A percentile compares a stretch with the other conserved stretches of the same genome.
Conservation (phyloP, 2,888 invertebrate species). For the Marasmarcha lunaedactyla region DNA sequence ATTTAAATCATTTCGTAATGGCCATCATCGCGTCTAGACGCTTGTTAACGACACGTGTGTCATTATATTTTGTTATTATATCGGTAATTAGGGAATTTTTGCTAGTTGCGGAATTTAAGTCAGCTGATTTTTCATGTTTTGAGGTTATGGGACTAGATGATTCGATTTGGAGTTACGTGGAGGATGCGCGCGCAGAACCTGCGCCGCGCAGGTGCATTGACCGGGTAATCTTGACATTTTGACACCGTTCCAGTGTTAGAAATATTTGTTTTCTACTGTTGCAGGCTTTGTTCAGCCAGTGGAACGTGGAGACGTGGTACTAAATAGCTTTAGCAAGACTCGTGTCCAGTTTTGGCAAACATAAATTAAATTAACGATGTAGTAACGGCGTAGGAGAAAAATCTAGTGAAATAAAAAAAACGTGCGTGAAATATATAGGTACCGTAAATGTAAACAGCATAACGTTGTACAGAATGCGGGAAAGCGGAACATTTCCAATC, state of each 20-base stretch:
- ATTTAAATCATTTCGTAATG: conserved; percentile 60
- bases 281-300: too few species aligned
- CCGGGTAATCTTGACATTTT: conserved; percentile 33
- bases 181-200: conserved; percentile 51
- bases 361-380: too few species aligned
- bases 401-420: too few species aligned
- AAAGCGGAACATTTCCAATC: too few species aligned
- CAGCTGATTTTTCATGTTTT: conserved; percentile 56
- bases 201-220: conserved; percentile 24
- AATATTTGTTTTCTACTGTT: conserved; percentile 18
- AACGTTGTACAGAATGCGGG: too few species aligned
- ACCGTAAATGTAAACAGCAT: too few species aligned
- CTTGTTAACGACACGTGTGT: conserved; percentile 14
- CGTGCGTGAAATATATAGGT: too few species aligned
- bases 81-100: conserved; percentile 22
- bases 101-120: conserved; percentile 21
- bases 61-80: conserved; percentile 22
- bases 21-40: conserved; percentile 37
- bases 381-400: too few species aligned
- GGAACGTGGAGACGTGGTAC: too few species aligned
- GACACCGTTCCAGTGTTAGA: conserved; percentile 27
- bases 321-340: too few species aligned
- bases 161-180: conserved; percentile 44
- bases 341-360: too few species aligned
- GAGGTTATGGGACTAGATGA: conserved; percentile 59